A percentile compares a stretch with the other conserved stretches of the same genome.
These are phyloP conservation scores for Coluber constrictor DNA, from an alignment of 2,797 vertebrate genomes.

Conservation along the genomic window DNA sequence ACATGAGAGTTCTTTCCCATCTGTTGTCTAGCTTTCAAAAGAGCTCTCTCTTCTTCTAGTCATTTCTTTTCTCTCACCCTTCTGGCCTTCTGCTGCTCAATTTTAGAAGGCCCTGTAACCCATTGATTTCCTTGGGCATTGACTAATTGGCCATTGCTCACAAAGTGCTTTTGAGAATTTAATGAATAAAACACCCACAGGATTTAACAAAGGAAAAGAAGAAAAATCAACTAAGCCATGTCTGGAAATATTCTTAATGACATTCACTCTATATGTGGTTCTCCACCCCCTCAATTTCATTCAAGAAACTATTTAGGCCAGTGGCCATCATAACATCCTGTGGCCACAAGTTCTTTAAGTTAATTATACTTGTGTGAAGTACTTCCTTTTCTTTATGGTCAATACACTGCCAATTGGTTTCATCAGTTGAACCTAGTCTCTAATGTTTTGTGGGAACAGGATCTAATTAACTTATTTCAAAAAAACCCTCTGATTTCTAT, in stretches of 20 bases:
- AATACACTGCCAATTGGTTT: not conserved
- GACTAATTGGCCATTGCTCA: not conserved
- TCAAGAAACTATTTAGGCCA: not conserved
- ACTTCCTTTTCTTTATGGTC: not conserved
- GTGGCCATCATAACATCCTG: not conserved
- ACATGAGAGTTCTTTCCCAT: not conserved
- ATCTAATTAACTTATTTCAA: not conserved
- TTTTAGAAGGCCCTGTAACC: not conserved
- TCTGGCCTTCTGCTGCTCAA: not conserved
- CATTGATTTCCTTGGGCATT: not conserved
- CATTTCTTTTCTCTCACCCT: not conserved
- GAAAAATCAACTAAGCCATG: not conserved
- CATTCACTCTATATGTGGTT: not conserved
- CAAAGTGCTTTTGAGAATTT: not conserved
- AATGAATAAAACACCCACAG: not conserved
- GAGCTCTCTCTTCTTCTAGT: not conserved
- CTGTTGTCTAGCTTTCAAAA: not conserved
- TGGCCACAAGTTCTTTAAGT: not conserved
- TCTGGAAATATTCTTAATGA: not conserved
- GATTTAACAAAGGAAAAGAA: not conserved
- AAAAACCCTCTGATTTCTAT: not conserved
- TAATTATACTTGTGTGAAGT: slow-evolving; percentile 1
- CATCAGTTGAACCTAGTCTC: not conserved
- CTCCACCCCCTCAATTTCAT: not conserved
- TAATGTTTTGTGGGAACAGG: not conserved